Evolutionary conservation across 2,888 invertebrate genomes (phyloP), one percentile per base, ranked within the genome.

Genomic region (Acheta domesticus): DNA sequence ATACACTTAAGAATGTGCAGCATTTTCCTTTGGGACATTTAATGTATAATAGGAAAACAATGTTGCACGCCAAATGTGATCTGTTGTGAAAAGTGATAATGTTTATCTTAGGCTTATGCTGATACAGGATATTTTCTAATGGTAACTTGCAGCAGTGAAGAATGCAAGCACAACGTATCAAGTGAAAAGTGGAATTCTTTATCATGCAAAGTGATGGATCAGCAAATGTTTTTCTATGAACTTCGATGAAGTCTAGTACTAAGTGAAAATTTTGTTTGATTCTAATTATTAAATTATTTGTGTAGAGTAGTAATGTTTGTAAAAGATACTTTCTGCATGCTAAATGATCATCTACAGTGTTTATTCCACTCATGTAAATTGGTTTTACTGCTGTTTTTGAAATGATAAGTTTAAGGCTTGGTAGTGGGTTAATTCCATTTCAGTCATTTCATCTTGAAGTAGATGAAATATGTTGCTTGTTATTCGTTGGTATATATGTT

Each of bases 51-150:
- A 19, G 62, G 62, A 62, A 62, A 14, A 62, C 11, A 62, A n/a
- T 62, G n/a, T n/a, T 62, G 62, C 62, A 62, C 62, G 36, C 62
- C 62, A 62, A 19, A 62, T 62, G 62, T 62, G 62, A 62, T 62
- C 62, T 62, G 62, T 62, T 62, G 62, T 62, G 62, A 62, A 62
- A 62, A 62, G 62, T 62, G 62, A 62, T 62, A 62, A 62, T n/a
- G 16, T 62, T 62, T 62, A 62, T 62, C 62, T 62, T 62, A n/a
- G n/a, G 62, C 62, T 62, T 62, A 14, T 62, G 62, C 62, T 62
- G 62, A 62, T 62, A 62, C 62, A 62, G 62, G n/a, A 62, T 62
- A 62, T 62, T 62, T 62, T 62, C 62, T 62, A 62, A 62, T 19
- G 16, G n/a, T 19, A 19, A 19, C 14, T 62, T 62, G 62, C 62